Evolutionary conservation across 2,797 vertebrate species (phyloP), one percentile per base, ranked within the genome.

Genomic region (Pyrocephalus nanus): DNA sequence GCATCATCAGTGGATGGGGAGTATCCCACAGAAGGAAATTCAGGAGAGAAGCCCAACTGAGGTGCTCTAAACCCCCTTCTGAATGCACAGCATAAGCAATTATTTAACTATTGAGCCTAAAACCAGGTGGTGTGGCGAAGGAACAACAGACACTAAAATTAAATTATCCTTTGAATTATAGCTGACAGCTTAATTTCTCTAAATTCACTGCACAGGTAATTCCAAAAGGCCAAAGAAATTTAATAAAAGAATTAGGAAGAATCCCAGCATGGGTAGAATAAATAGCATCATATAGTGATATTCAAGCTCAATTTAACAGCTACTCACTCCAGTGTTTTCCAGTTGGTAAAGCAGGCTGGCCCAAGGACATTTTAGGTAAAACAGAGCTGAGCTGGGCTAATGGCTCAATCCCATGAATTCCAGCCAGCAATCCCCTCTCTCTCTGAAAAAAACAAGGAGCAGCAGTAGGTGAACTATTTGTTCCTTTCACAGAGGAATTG

Each of bases 301-400:
- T 91, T 94, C 73, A 94, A 92, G 89, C 89, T 89, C 92, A 88
- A 87, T 86, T 91, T 65, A 91, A 81, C 95, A 94, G 65, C 65
- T 69, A 58, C 74, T 82, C 60, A 86, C n/a, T 62, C 15, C 80
- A 36, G 38, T 23, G 50, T 65, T 91, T 95, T 92, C 89, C 87
- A 83, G 65, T 25, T 15, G 7, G 78, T 47, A 66, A 84, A 81
- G 78, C 94, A 89, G 64, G 51, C 40, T 93, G 61, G 45, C 81
- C 75, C 61, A 69, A 83, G 53, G 87, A 90, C 75, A 86, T 92
- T 48, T 48, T 51, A 72, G 67, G 48, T 62, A 66, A 72, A 94
- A 55, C 15, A 47, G 29, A 86, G 65, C 21, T 65, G 47, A 93
- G 74, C 58, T 66, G 64, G 43, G 65, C 75, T 88, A 62, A 90